phyloP scores from a whole-genome alignment of 2,797 vertebrate species.

The Balearica regulorum region DNA sequence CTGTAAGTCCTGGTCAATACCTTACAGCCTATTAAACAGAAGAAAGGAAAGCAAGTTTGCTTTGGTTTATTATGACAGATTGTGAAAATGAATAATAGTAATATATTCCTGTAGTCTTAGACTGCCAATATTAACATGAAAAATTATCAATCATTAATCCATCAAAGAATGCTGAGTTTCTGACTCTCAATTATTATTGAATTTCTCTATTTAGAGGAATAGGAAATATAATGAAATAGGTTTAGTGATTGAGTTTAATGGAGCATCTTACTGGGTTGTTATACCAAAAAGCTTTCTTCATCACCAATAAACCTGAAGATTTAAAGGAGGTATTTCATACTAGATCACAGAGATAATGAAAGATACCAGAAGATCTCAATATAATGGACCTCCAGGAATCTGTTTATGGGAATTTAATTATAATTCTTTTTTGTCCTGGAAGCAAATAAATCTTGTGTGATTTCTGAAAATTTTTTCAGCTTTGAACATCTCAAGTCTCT shows the following conservation, averaged over 20 bases:
- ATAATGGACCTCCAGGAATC: not conserved
- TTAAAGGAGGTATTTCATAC: not conserved
- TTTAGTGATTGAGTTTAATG: slow-evolving; percentile 51
- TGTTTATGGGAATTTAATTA: not conserved
- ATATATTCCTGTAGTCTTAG: slow-evolving; percentile 40
- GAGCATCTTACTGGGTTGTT: slow-evolving; percentile 8
- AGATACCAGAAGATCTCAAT: not conserved
- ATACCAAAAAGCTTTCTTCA: slow-evolving; percentile 11
- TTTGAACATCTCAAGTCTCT: not conserved
- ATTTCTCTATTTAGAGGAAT: slow-evolving; percentile 51
- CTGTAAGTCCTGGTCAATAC: slow-evolving; percentile 61
- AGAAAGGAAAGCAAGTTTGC: slow-evolving; percentile 62
- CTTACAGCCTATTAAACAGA: slow-evolving; percentile 75
- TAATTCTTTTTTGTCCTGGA: not conserved
- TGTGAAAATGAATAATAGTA: slow-evolving; percentile 57
- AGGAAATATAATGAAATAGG: slow-evolving; percentile 44
- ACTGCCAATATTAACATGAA: slow-evolving; percentile 69
- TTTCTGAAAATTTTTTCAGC: not conserved
- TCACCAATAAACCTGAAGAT: not conserved
- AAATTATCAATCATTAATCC: slow-evolving; percentile 71
- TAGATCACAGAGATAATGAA: not conserved
- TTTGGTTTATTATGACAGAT: slow-evolving; percentile 52
- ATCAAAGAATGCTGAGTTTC: slow-evolving; percentile 60
- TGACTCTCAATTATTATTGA: slow-evolving; percentile 56
- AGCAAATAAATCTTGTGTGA: not conserved